phyloP scores from a whole-genome alignment of 2,888 invertebrate species.

The Rutpela maculata region DNA sequence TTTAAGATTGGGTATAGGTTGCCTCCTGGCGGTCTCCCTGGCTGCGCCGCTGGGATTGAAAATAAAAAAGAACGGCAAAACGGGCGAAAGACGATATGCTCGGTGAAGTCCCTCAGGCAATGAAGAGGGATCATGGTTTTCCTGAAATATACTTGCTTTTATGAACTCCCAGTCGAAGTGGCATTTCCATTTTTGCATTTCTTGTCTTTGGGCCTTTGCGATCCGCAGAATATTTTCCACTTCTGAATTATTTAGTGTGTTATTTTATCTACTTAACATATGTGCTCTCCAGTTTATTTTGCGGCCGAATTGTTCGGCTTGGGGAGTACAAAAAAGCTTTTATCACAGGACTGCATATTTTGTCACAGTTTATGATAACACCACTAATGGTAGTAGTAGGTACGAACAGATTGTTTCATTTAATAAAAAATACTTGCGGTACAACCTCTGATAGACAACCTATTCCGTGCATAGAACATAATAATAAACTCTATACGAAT shows the following conservation, averaged over 20 bases:
- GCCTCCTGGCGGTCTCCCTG: not conserved
- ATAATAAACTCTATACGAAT: too few relatives aligned
- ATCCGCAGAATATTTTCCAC: slow-evolving; percentile 22
- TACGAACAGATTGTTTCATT: not conserved
- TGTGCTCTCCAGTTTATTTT: not conserved
- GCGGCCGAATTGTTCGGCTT: not conserved
- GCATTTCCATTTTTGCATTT: slow-evolving; percentile 34
- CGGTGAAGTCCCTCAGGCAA: slow-evolving; percentile 31
- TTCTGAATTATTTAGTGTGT: slow-evolving; percentile 37
- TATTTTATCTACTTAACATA: slow-evolving; percentile 40
- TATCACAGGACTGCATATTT: not conserved
- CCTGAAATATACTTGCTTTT: slow-evolving; percentile 35
- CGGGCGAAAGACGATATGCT: slow-evolving; percentile 27
- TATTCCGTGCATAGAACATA: too few relatives aligned
- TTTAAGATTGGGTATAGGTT: not conserved
- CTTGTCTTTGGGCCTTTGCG: slow-evolving; percentile 24
- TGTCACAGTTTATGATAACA: not conserved
- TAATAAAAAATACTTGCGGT: too few relatives aligned
- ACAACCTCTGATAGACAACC: too few relatives aligned
- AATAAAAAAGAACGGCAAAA: slow-evolving; percentile 31
- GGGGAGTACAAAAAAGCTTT: not conserved
- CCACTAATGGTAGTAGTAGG: not conserved
- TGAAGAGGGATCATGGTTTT: slow-evolving; percentile 31
- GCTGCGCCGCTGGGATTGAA: slow-evolving; percentile 8
- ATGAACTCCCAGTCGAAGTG: slow-evolving; percentile 34